Evolutionary conservation across 92 coral and sea anemone species (phyloP).

Genomic region (Virgularia gustaviana): DNA sequence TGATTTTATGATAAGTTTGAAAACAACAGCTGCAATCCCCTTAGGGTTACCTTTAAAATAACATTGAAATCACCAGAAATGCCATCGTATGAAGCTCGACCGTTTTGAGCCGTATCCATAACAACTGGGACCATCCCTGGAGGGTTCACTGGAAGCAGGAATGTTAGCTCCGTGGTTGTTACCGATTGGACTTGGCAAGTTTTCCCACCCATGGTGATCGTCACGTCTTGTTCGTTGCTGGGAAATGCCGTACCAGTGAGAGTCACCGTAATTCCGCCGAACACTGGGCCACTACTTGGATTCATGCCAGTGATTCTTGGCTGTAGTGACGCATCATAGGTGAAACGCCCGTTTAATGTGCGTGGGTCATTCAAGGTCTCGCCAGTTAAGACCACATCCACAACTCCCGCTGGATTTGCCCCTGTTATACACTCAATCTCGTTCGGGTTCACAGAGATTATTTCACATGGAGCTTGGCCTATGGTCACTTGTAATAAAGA

Average conservation of each 20-base stretch:
- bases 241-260: slow-evolving; percentile 67
- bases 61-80: slow-evolving; percentile 44
- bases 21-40: no score
- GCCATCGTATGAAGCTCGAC: slow-evolving; percentile 49
- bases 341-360: slow-evolving; percentile 35
- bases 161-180: slow-evolving; percentile 49
- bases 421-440: slow-evolving; percentile 63
- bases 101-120: slow-evolving; percentile 58
- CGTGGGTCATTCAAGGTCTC: slow-evolving; percentile 26
- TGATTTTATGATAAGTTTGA: no score
- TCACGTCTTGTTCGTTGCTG: slow-evolving; percentile 40
- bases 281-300: slow-evolving; percentile 65
- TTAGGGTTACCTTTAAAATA: slow-evolving; percentile 42
- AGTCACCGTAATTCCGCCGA: slow-evolving; percentile 60
- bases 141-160: slow-evolving; percentile 55
- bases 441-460: slow-evolving; percentile 36
- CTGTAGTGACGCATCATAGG: slow-evolving; percentile 53
- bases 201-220: slow-evolving; percentile 57
- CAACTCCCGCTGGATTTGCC: slow-evolving; percentile 58
- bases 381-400: slow-evolving; percentile 62
- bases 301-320: slow-evolving; percentile 55
- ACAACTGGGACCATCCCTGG: slow-evolving; percentile 57
- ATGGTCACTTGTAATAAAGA: neutral
- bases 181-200: slow-evolving; percentile 54
- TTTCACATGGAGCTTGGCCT: slow-evolving; percentile 56